Base-by-base conservation (phyloP, 2,797 vertebrate species). In the Zenarchopterus dispar region DNA sequence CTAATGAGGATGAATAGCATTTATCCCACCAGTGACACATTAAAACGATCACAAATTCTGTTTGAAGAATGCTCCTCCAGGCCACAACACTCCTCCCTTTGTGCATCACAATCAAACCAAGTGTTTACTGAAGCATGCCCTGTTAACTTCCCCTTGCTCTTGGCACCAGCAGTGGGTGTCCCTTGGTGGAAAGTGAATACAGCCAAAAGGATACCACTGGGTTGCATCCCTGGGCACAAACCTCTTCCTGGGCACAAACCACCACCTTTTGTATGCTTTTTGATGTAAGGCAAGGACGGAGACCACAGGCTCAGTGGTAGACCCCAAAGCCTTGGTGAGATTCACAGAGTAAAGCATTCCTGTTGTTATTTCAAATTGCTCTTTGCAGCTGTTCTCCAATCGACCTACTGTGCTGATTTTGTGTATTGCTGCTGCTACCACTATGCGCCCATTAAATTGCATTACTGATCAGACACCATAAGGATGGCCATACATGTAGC, bases 381-480 rank as follows among this genome's bases (percentile, higher is more conserved):
- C 74, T 62, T 56, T 88, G 82, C 87, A 89, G 86, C 86, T 91
- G 87, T 75, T 90, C 75, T 64, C 69, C 84, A 85, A 81, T 90
- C 82, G 86, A 84, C 80, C 78, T 54, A 66, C 84, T 72, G 80
- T 79, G 86, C 82, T 31, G 75, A 71, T 60, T 44, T 65, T 58
- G 70, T 47, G 68, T 24, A 39, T 13, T 39, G 10, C 68, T 19
- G 56, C 57, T 58, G 68, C 75, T 50, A 42, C 71, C 49, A 1
- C 47, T 42, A 1, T 54, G 55, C 44, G 59, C 62, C 71, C 39
- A 65, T 84, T 80, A 77, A 46, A 5, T 78, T 84, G 86, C 67
- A 73, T 68, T 52, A 56, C 63, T 63, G 62, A 73, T 78, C 68
- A 75, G 67, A 68, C 80, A 62, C 82, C 85, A 89, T 84, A 86